Conservation (phyloP, 2,888 invertebrate species). For the Troglohyphantes excavatus region DNA sequence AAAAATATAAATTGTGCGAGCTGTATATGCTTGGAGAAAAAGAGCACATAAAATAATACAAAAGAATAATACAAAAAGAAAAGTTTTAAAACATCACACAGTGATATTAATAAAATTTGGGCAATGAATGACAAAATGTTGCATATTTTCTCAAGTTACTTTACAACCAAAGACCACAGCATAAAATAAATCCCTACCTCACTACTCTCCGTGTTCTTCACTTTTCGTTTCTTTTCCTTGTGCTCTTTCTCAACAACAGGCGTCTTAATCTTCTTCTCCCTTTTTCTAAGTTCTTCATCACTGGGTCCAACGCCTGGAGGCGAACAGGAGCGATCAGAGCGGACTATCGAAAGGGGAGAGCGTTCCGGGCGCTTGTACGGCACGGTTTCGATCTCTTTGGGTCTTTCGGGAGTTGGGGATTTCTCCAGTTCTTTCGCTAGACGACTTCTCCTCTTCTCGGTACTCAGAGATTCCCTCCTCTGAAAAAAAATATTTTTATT, state of each 20-base stretch:
- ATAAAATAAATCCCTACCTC: slow-evolving; percentile 36
- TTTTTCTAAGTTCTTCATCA: slow-evolving; percentile 59
- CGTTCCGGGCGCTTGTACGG: slow-evolving; percentile 28
- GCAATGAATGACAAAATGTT: too few species aligned
- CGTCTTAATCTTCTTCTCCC: slow-evolving; percentile 56
- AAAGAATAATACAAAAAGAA: too few species aligned
- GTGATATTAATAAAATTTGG: too few species aligned
- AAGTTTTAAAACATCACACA: too few species aligned
- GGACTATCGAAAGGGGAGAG: neutral
- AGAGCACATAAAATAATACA: too few species aligned
- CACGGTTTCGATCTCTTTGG: slow-evolving; percentile 18
- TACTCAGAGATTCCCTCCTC: slow-evolving; percentile 9
- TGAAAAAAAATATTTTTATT: neutral
- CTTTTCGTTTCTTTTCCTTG: slow-evolving; percentile 73
- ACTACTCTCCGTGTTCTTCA: slow-evolving; percentile 73
- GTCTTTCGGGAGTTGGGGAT: slow-evolving; percentile 22
- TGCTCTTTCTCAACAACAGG: slow-evolving; percentile 59
- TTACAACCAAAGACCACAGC: too few species aligned
- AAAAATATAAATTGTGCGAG: too few species aligned
- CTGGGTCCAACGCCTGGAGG: slow-evolving; percentile 51
- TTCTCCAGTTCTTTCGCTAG: slow-evolving; percentile 53
- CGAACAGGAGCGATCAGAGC: slow-evolving; percentile 56
- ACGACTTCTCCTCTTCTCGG: slow-evolving; percentile 44
- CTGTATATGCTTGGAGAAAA: too few species aligned
- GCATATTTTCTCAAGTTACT: too few species aligned